These are phyloP conservation scores for Centropus bengalensis DNA, from an alignment of 2,113 vertebrate species.

Conservation along the genomic window DNA sequence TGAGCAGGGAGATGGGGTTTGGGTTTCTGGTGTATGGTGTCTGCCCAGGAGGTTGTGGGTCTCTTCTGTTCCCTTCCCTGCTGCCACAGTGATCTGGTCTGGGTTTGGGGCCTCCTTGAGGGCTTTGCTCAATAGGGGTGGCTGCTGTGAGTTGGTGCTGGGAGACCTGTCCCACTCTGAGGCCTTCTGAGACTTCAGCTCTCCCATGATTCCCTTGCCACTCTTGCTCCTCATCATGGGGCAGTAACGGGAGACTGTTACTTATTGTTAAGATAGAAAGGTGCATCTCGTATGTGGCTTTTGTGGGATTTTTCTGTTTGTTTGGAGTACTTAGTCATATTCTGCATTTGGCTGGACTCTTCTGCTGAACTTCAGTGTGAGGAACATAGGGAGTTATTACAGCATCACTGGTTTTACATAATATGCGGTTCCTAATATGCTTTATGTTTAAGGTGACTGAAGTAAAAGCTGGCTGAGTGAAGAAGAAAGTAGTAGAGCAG, in stretches of 20 bases:
- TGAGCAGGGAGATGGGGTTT: not conserved
- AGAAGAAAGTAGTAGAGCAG: not conserved
- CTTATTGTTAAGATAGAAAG: not conserved
- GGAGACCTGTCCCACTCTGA: not conserved
- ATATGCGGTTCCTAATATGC: not conserved
- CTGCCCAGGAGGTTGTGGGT: not conserved
- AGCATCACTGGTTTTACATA: not conserved
- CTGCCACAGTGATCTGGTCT: not conserved
- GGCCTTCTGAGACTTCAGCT: not conserved
- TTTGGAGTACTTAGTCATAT: not conserved
- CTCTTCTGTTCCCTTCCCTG: not conserved
- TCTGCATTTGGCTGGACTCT: not conserved
- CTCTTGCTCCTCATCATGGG: accelerated
- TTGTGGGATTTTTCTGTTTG: not conserved
- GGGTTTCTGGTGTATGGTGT: not conserved
- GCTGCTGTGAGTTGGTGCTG: not conserved
- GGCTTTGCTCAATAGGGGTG: accelerated
- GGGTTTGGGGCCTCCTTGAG: not conserved
- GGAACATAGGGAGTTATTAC: not conserved
- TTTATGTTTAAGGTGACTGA: not conserved
- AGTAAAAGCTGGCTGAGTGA: not conserved
- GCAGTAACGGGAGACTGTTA: not conserved
- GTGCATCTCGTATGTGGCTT: not conserved
- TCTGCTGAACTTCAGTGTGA: not conserved
- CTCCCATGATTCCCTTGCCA: not conserved